Evolutionary conservation across 92 coral and sea anemone species (phyloP).

Genomic region (Pocillopora grandis): DNA sequence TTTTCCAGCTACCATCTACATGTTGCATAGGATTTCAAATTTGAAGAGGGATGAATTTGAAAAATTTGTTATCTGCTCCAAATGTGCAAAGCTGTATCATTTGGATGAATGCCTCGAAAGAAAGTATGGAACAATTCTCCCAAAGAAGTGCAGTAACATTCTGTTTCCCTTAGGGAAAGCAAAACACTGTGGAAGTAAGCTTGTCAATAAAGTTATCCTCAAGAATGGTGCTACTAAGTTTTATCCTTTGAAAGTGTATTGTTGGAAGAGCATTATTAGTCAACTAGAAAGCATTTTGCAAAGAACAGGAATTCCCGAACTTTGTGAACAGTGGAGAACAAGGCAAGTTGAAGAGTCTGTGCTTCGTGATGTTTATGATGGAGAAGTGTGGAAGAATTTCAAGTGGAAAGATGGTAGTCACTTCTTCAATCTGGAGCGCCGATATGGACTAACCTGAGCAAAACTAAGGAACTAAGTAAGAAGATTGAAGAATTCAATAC

Average conservation of each 20-base stretch:
- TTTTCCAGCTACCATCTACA: constrained; percentile 34
- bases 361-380: constrained; percentile 54
- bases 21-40: background rate
- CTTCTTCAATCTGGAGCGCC: constrained; percentile 34
- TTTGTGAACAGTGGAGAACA: constrained; percentile 50
- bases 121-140: constrained; percentile 21
- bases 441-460: too few relatives aligned
- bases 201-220: constrained; percentile 40
- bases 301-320: constrained; percentile 49
- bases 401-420: constrained; percentile 34
- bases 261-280: constrained; percentile 21
- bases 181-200: constrained; percentile 45
- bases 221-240: constrained; percentile 19
- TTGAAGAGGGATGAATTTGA: constrained; percentile 15
- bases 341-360: constrained; percentile 28
- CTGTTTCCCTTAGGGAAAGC: constrained; percentile 32
- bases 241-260: constrained; percentile 46
- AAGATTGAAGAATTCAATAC: constrained; percentile 23
- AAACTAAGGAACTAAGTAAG: background rate
- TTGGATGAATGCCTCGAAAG: constrained; percentile 42
- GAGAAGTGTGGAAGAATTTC: constrained; percentile 49
- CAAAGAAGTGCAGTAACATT: constrained; percentile 17
- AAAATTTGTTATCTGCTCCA: constrained; percentile 52
- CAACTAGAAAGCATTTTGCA: constrained; percentile 42
- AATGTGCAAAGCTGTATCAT: constrained; percentile 37